Evolutionary conservation across 2,113 vertebrate genomes (phyloP).

Genomic region (Strix aluco): DNA sequence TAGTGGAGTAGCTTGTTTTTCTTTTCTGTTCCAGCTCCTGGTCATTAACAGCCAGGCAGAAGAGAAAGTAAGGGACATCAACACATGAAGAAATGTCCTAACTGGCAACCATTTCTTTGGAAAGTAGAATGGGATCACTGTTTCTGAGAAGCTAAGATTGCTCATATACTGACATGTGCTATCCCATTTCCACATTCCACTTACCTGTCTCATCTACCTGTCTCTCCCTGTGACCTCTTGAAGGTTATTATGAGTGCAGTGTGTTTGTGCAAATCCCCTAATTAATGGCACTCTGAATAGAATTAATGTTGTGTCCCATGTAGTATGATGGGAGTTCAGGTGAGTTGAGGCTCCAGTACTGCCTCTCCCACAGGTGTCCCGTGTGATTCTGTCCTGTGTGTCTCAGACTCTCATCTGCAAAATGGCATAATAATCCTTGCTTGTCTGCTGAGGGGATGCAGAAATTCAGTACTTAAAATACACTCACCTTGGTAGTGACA

Average conservation of each 20-base stretch:
- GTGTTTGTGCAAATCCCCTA: background rate
- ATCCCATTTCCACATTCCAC: background rate
- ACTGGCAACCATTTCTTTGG: background rate
- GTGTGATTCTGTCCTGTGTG: background rate
- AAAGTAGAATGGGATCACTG: background rate
- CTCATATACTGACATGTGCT: accelerated
- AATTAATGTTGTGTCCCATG: background rate
- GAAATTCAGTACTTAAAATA: background rate
- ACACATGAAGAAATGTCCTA: background rate
- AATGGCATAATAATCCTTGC: background rate
- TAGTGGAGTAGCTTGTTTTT: background rate
- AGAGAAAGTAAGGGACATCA: background rate
- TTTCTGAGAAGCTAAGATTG: background rate
- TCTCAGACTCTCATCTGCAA: background rate
- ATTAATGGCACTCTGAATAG: background rate
- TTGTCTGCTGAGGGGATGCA: background rate
- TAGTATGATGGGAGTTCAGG: background rate
- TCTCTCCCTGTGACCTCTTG: background rate
- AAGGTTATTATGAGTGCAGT: background rate
- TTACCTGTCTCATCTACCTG: background rate
- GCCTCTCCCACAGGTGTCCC: background rate
- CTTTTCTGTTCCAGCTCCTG: background rate
- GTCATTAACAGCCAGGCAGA: background rate
- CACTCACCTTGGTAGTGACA: background rate
- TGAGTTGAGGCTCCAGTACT: background rate